Base-by-base conservation (phyloP, 2,113 vertebrate genomes). In the Pygoscelis antarcticus region DNA sequence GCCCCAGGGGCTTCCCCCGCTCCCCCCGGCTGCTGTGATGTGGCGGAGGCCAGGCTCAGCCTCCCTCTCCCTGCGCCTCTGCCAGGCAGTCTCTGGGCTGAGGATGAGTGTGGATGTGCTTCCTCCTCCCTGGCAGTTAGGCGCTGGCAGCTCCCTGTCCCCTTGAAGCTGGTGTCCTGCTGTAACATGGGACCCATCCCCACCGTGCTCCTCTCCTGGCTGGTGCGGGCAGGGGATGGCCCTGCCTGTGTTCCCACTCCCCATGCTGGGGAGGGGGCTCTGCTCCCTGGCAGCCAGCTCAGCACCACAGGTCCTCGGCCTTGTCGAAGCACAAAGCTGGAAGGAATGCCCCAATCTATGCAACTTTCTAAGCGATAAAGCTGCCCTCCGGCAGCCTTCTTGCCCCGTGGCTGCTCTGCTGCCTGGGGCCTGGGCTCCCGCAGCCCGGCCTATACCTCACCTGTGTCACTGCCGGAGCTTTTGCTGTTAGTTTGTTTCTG, bases 1-100 rank as follows among this genome's bases (percentile, higher is more conserved):
- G n/a, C 64, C 65, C 42, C 3, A 0, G 4, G 1, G 0, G 9
- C 23, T 32, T 1, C 0, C 7, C 26, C 49, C 1, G 2, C 21
- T 44, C 16, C 44, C 58, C 15, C 4, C 3, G 2, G 47, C 20
- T 8, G 57, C 34, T 40, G 49, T 16, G n/a, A 2, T 22, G 36
- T 17, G 55, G 38, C 15, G 1, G 12, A 65, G 30, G 57, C 62
- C 0, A 0, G 10, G 23, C 57, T 71, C 64, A 17, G 68, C 54
- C 49, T 42, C 38, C 29, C 17, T 29, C 11, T 75, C 18, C 61
- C 54, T 16, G 0, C 8, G 5, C 9, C 55, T 19, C 18, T 52
- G 46, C 62, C 27, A 11, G 54, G 10, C 2, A 2, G 9, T 34
- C 17, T 57, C 40, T 23, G 58, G 36, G 65, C 62, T 61, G 65